These are phyloP conservation scores for Zygothrica quintamaculata DNA, from an alignment of 2,888 invertebrate species.

Conservation along the genomic window DNA sequence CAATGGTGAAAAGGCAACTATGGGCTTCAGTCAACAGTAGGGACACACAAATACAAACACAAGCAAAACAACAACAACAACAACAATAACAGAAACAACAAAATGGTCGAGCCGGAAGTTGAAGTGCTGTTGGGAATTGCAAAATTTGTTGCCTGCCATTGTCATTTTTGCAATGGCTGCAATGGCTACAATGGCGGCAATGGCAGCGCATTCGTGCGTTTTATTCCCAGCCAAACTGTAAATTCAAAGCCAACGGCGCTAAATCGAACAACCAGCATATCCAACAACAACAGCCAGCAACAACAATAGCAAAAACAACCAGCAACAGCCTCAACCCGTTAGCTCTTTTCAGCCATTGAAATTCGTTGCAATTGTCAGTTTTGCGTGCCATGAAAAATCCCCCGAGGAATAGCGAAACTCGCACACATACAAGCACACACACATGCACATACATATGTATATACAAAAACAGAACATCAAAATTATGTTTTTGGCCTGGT, in stretches of 20 bases:
- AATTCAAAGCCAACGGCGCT: constrained; percentile 76
- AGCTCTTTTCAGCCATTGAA: constrained; percentile 68
- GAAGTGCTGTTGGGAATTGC: constrained; percentile 79
- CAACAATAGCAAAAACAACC: constrained; percentile 23
- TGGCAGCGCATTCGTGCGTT: constrained; percentile 72
- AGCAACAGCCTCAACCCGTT: constrained; percentile 12
- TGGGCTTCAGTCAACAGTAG: constrained; percentile 54
- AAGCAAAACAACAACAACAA: too few species aligned
- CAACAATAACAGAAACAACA: too few species aligned
- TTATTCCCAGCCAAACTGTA: constrained; percentile 77
- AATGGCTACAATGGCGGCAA: constrained; percentile 13
- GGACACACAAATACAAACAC: constrained; percentile 1
- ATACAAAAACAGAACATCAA: constrained; percentile 54
- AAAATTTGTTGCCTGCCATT: constrained; percentile 79
- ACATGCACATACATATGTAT: too few species aligned
- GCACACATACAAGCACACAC: too few species aligned
- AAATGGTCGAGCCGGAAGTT: constrained; percentile 69
- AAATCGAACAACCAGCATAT: constrained; percentile 61
- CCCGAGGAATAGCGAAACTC: constrained; percentile 37
- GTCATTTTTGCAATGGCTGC: constrained; percentile 72
- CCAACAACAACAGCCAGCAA: constrained; percentile 6
- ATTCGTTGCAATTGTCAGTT: constrained; percentile 70
- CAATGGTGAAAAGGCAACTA: constrained; percentile 47
- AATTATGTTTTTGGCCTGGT: constrained; percentile 58
- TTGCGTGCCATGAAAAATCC: constrained; percentile 56